These are phyloP conservation scores for Drosophila affinis DNA, from an alignment of 2,888 invertebrate species.

Conservation along the genomic window DNA sequence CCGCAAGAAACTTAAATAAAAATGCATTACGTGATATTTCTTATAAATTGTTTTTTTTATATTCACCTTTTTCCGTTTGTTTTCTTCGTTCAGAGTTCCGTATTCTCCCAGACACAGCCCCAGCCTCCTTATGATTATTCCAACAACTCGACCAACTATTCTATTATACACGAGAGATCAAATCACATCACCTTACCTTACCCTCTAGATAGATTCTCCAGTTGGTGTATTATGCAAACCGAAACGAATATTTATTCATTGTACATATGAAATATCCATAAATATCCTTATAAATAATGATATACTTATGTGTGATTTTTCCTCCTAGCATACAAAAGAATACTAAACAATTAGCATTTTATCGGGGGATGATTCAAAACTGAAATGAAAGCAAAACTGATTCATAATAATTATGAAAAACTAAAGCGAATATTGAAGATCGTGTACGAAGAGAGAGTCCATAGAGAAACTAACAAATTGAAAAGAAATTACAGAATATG, in stretches of 20 bases:
- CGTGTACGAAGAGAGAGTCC: conserved; percentile 71
- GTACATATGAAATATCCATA: conserved; percentile 57
- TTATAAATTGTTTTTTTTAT: conserved; percentile 70
- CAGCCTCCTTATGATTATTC: conserved; percentile 44
- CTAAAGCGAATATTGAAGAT: conserved; percentile 40
- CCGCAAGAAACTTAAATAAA: conserved; percentile 62
- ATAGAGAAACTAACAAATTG: conserved; percentile 58
- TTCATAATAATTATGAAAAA: conserved; percentile 44
- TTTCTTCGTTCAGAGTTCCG: background rate
- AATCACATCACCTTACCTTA: background rate
- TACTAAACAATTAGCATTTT: conserved; percentile 60
- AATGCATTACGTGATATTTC: conserved; percentile 79
- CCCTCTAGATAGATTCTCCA: conserved; percentile 5
- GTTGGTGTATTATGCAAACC: conserved; percentile 20
- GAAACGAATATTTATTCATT: conserved; percentile 37
- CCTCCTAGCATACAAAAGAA: conserved; percentile 60
- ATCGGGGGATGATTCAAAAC: conserved; percentile 33
- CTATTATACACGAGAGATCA: conserved; percentile 34
- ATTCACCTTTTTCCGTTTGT: conserved; percentile 19
- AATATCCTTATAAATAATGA: conserved; percentile 42
- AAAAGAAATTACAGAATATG: conserved; percentile 19
- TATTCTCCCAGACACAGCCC: conserved; percentile 13
- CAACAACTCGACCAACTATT: conserved; percentile 68
- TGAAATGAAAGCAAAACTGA: conserved; percentile 11
- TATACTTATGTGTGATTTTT: conserved; percentile 70